Conservation (phyloP, 2,797 vertebrate genomes). For the Darevskia mixta region DNA sequence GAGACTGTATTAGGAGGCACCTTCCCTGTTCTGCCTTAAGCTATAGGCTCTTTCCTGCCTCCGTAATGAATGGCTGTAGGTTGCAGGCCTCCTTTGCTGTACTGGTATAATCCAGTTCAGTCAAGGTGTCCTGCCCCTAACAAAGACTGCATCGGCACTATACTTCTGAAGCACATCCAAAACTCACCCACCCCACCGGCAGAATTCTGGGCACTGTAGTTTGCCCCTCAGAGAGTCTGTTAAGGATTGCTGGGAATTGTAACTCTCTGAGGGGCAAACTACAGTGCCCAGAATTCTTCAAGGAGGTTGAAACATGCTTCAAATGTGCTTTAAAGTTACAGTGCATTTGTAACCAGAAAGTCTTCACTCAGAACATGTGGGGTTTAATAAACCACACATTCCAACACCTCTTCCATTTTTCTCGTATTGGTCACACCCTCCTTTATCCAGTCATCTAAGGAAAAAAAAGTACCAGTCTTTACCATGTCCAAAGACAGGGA, state of each 20-base stretch:
- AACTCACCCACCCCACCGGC: too few relatives aligned
- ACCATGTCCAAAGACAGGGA: not conserved
- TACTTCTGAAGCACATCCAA: too few relatives aligned
- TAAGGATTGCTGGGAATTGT: too few relatives aligned
- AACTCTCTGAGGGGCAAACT: too few relatives aligned
- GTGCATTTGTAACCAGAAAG: too few relatives aligned
- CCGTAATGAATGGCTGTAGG: not conserved
- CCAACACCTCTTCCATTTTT: not conserved
- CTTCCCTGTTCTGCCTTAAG: not conserved
- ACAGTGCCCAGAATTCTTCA: too few relatives aligned
- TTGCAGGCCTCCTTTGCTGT: not conserved
- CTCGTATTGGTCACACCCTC: not conserved
- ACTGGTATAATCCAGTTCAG: too few relatives aligned
- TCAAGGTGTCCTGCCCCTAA: not conserved
- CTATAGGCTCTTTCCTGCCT: not conserved
- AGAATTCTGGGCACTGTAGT: too few relatives aligned
- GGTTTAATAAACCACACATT: not conserved
- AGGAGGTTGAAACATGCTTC: too few relatives aligned
- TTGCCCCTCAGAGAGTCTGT: too few relatives aligned
- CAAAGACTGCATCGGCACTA: not conserved
- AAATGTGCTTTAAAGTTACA: too few relatives aligned
- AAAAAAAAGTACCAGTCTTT: not conserved
- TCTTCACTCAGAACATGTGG: not conserved
- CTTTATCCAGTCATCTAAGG: not conserved
- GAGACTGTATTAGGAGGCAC: too few relatives aligned